Base-by-base conservation (phyloP, 2,113 vertebrate genomes). In the Triplophysa rosa region DNA sequence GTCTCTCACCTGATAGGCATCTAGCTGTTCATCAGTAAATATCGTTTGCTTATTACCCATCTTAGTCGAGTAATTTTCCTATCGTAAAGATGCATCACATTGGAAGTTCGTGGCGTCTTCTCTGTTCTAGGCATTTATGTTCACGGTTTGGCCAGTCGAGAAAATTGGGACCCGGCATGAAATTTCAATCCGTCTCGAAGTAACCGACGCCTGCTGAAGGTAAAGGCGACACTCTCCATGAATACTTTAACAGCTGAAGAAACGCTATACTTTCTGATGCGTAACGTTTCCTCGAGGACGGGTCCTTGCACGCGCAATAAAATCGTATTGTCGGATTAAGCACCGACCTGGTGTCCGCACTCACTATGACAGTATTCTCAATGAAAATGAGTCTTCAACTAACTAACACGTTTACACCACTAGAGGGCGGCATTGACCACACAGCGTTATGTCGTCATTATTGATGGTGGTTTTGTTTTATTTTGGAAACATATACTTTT, bases 11-110 rank as follows among this genome's bases (percentile, higher is more conserved):
- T 98, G 95, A 79, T 97, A 97, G 83, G 96, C 96, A 85, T 97
- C 96, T 80, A 97, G 94, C 89, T 97, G 96, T 91, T 97, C 96
- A 88, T 97, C 95, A 74, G 96, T 97, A 93, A 97, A 98, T 89
- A 98, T 98, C 4, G 96, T 98, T 89, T 98, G 96, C 86, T 97
- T 97, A 91, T 97, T 97, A 69, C 96, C 96, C 96, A 97, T 97
- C 89, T 93, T 95, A 92, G 83, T 89, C 85, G 90, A 92, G 89
- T 89, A 81, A 89, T 89, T 83, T 91, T 91, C 82, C 85, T 89
- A 81, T 90, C 88, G 79, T 86, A 88, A 85, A 92, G 89, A 93
- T 89, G 90, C 91, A 93, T 93, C 89, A 93, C 94, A 93, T 91
- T 87, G 86, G 91, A 84, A 89, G 90, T 85, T 88, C 91, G 67